A percentile compares a stretch with the other conserved stretches of the same genome.
Evolutionary conservation across 2,888 invertebrate genomes (phyloP).

Genomic region (Cheilosia vernalis): DNA sequence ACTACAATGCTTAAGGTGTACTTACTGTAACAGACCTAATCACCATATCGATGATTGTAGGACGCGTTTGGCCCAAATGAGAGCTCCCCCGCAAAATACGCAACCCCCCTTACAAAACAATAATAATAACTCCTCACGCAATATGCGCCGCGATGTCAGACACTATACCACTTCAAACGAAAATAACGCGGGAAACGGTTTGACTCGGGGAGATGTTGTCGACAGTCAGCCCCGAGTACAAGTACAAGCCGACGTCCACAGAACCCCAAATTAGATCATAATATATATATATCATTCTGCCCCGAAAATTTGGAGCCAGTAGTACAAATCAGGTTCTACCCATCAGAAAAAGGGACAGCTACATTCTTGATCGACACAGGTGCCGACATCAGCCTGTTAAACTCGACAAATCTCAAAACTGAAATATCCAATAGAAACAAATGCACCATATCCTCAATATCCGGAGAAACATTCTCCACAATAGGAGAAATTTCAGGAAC

Average conservation of each 20-base stretch:
- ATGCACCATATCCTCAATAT: neutral
- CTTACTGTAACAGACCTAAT: neutral
- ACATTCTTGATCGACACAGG: constrained; percentile 21
- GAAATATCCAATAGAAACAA: neutral
- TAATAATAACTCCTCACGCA: too few relatives aligned
- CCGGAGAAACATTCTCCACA: neutral
- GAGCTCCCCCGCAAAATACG: too few relatives aligned
- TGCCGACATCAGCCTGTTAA: constrained; percentile 7
- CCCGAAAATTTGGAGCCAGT: constrained; percentile 7
- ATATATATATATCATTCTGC: constrained; percentile 6
- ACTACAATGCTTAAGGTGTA: neutral
- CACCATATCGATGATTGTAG: too few relatives aligned
- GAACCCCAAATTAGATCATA: neutral
- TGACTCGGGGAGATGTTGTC: neutral
- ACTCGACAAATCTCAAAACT: neutral
- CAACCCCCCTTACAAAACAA: too few relatives aligned
- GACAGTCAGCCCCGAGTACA: constrained; percentile 12
- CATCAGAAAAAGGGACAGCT: neutral
- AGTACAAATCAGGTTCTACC: constrained; percentile 1
- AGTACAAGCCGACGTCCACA: constrained; percentile 1
- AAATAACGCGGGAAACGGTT: constrained; percentile 1
- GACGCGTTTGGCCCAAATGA: too few relatives aligned
- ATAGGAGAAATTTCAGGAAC: neutral
- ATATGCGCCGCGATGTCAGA: too few relatives aligned
- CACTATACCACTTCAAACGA: too few relatives aligned